Percentiles rank a stretch among this genome's conserved stretches.
Conservation (phyloP, 2,888 invertebrate genomes). For the Eucera pruinosa region DNA sequence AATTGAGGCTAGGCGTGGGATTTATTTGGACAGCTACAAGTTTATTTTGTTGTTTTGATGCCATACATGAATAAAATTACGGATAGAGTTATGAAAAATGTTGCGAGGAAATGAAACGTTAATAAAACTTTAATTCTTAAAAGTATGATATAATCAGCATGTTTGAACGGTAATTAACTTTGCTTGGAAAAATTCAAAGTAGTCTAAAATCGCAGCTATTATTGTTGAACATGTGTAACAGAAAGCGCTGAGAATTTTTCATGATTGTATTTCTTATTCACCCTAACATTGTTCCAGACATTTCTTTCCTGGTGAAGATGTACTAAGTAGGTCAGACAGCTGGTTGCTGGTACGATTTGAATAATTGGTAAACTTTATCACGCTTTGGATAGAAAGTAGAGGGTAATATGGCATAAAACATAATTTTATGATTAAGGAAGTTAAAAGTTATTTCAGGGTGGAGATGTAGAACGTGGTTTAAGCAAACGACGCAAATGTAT, state of each 20-base stretch:
- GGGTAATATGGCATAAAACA: slow-evolving; percentile 9
- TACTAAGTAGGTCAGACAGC: slow-evolving; percentile 32
- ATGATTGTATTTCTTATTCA: neutral
- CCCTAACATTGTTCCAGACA: neutral
- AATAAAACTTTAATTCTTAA: no score
- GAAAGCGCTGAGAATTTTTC: neutral
- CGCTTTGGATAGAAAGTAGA: slow-evolving; percentile 8
- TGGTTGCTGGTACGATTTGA: slow-evolving; percentile 23
- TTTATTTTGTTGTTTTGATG: no score
- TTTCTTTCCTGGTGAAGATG: slow-evolving; percentile 11
- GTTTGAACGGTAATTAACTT: no score
- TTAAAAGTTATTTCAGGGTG: neutral
- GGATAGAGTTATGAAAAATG: no score
- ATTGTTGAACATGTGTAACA: neutral
- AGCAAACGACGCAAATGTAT: slow-evolving; percentile 13
- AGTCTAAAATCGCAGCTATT: no score
- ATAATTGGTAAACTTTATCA: slow-evolving; percentile 36
- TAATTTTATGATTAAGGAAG: slow-evolving; percentile 13
- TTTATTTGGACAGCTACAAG: no score
- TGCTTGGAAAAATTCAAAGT: no score
- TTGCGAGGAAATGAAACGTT: no score
- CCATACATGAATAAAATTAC: no score
- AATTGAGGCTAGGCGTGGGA: no score
- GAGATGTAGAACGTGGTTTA: neutral
- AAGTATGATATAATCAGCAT: no score